Base-by-base conservation (phyloP, 2,113 vertebrate genomes). In the Pterocles burchelli region DNA sequence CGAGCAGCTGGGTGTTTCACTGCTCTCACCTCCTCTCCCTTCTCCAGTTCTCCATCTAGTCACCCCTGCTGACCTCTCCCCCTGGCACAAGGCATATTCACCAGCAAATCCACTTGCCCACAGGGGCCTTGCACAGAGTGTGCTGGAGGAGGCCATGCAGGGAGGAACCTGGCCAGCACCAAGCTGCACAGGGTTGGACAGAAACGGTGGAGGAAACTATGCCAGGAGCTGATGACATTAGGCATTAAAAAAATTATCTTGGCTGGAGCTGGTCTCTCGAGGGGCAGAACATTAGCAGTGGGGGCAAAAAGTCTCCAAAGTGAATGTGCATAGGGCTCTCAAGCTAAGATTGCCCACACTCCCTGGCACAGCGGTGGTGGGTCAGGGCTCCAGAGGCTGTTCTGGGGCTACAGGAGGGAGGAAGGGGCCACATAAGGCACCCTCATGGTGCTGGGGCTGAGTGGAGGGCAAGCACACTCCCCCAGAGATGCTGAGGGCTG, bases 251-350 rank as follows among this genome's bases (percentile, higher is more conserved):
- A 41, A 5, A 28, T 41, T 2, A 41, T 6, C 29, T 49, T 70
- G 31, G 24, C n/a, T 70, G 62, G 28, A 67, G 45, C 8, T 54
- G 81, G 13, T 85, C n/a, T 95, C 63, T 62, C 1, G 19, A 55
- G 38, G 43, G 51, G 67, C 28, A 49, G 52, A 26, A 70, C 58
- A 13, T 18, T 28, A 84, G 28, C 24, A 61, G 36, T 10, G 36
- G 83, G 70, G n/a, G 34, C 0, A 2, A 65, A n/a, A 38, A 57
- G 38, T 74, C 25, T 83, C 70, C 80, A 57, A 65, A 72, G 59
- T 41, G 61, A 78, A 21, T 0, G 0, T 0, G 1, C n/a, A 52
- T 20, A 74, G 48, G 38, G 31, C 52, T 84, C 65, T 49, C 1
- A 5, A 68, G 31, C 48, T 79, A 49, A 76, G 48, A 45, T 7